Evolutionary conservation across 2,113 vertebrate genomes (phyloP).

Genomic region (Proterorhinus semilunaris): DNA sequence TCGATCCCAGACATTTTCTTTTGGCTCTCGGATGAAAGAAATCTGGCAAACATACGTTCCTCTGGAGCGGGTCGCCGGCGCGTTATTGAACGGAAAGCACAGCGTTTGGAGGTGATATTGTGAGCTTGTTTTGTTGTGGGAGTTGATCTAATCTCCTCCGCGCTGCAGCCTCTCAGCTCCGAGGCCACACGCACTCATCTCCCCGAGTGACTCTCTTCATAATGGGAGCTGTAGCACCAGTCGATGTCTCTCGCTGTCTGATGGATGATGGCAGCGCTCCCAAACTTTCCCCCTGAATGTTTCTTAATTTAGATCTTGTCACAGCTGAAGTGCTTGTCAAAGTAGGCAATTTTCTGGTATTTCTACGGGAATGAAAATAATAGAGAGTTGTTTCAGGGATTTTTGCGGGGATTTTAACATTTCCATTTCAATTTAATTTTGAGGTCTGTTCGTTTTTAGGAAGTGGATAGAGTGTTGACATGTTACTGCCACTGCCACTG

Average conservation of each 20-base stretch:
- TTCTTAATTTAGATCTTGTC: neutral
- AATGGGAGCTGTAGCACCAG: slow-evolving; percentile 27
- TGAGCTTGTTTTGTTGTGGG: slow-evolving; percentile 12
- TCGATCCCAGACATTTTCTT: slow-evolving; percentile 15
- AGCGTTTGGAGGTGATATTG: slow-evolving; percentile 25
- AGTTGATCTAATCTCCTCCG: slow-evolving; percentile 25
- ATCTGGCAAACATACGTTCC: slow-evolving; percentile 38
- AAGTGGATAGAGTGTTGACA: no score
- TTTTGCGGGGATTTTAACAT: no score
- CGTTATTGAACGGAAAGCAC: slow-evolving; percentile 46
- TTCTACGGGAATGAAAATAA: neutral
- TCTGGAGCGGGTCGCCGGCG: slow-evolving; percentile 13
- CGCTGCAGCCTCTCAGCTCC: slow-evolving; percentile 22
- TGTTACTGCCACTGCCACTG: no score
- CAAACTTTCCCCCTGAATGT: slow-evolving; percentile 23
- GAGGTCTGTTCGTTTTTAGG: no score
- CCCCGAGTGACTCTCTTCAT: slow-evolving; percentile 38
- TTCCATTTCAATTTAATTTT: no score
- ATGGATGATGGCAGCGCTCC: slow-evolving; percentile 49
- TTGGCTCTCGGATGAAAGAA: slow-evolving; percentile 30
- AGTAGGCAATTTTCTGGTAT: neutral
- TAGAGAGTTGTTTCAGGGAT: no score
- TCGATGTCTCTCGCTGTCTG: slow-evolving; percentile 22
- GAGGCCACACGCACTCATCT: slow-evolving; percentile 35
- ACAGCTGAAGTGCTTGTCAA: neutral